These are phyloP conservation scores for Notothenia coriiceps DNA, from an alignment of 2,113 vertebrate genomes.

Conservation along the genomic window DNA sequence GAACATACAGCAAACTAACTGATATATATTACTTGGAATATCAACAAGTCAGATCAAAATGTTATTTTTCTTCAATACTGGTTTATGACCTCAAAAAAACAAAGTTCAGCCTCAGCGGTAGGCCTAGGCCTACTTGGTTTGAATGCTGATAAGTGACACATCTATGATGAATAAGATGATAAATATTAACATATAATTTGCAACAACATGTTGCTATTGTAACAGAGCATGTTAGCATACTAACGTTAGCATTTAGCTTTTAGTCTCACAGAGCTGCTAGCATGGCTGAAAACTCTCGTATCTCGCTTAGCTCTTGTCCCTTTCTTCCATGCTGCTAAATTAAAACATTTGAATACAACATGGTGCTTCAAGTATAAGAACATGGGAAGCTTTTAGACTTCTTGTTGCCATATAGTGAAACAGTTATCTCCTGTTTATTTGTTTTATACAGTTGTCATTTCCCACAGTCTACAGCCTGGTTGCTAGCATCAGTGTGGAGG, in stretches of 20 bases:
- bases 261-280: not conserved
- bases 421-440: not conserved
- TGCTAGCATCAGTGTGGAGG: slow-evolving; percentile 1
- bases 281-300: not conserved
- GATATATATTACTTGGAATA: not conserved
- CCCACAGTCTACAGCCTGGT: not conserved
- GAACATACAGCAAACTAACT: not conserved
- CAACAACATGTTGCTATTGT: not conserved
- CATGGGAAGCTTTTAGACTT: not conserved
- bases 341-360: not conserved
- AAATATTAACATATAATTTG: not conserved
- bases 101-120: no score
- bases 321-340: not conserved
- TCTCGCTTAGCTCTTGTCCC: not conserved
- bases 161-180: not conserved
- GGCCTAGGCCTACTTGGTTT: no score
- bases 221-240: not conserved
- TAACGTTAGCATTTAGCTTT: not conserved
- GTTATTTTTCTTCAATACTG: not conserved
- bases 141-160: not conserved
- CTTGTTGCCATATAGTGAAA: not conserved
- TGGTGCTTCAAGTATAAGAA: not conserved
- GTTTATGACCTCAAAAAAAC: not conserved
- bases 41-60: not conserved
- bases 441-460: not conserved